A percentile compares a stretch with the other conserved stretches of the same genome.
Evolutionary conservation across 64 coral and sea anemone species (phyloP).

Genomic region (Pachyseris speciosa): DNA sequence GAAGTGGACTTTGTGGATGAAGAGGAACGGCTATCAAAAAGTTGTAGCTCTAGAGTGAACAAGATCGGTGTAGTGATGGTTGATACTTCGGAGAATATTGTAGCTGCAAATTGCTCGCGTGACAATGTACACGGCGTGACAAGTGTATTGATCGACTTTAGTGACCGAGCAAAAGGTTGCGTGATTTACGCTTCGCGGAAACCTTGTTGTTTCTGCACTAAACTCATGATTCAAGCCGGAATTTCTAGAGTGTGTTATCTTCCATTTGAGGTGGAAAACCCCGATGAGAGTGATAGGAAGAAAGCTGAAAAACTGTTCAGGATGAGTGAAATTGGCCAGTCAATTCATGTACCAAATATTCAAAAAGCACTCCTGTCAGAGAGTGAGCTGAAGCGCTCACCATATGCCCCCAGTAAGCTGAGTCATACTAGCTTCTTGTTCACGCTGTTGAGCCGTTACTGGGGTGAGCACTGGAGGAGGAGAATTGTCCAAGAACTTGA

Average conservation of each 20-base stretch:
- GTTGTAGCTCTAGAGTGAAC: not conserved
- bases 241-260: constrained; percentile 70
- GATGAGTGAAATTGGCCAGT: constrained; percentile 50
- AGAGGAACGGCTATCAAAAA: not conserved
- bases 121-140: constrained; percentile 53
- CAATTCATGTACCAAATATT: constrained; percentile 64
- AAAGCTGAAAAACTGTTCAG: constrained; percentile 54
- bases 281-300: not conserved
- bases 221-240: constrained; percentile 61
- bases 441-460: not conserved
- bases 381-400: not conserved
- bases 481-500: constrained; percentile 14
- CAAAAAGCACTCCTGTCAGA: not conserved
- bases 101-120: constrained; percentile 71
- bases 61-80: constrained; percentile 62
- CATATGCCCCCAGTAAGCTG: constrained; percentile 1
- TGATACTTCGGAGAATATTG: constrained; percentile 27
- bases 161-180: not conserved
- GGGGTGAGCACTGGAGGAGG: constrained; percentile 53
- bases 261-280: constrained; percentile 62
- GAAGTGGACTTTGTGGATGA: not conserved
- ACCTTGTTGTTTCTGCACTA: constrained; percentile 74
- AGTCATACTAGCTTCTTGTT: not conserved
- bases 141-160: constrained; percentile 40
- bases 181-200: constrained; percentile 71